These are phyloP conservation scores for Pemphigus obesinymphae DNA, from an alignment of 1,140 invertebrate genomes.

Conservation along the genomic window DNA sequence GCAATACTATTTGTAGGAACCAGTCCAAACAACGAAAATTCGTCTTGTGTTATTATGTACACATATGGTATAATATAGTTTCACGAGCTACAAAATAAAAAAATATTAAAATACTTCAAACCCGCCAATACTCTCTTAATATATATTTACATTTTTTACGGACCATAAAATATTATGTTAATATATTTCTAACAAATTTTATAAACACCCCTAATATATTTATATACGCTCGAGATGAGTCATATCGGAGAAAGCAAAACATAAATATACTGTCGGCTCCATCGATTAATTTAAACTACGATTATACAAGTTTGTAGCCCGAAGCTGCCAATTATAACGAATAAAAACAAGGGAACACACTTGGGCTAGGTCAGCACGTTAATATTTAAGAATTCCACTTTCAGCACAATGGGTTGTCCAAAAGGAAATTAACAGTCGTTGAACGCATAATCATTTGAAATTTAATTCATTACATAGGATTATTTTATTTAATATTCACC, in stretches of 20 bases:
- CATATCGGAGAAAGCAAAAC: constrained; percentile 13
- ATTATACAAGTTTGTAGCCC: constrained; percentile 16
- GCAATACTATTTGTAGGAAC: neutral
- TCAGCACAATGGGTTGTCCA: constrained; percentile 17
- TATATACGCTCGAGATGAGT: neutral
- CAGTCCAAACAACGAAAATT: neutral
- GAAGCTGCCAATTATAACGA: constrained; percentile 7
- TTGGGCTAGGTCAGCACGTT: constrained; percentile 21
- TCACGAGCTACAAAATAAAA: neutral
- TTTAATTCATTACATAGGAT: neutral
- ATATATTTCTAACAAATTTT: neutral
- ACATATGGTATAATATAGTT: neutral
- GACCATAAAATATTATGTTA: neutral
- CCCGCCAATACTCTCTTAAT: no score
- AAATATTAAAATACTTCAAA: no score
- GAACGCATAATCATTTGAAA: neutral
- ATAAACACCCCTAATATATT: neutral
- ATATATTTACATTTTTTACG: neutral
- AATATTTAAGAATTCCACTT: constrained; percentile 6
- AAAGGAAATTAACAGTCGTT: neutral
- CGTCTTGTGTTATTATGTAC: neutral
- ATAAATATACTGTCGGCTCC: neutral
- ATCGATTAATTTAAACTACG: constrained; percentile 10
- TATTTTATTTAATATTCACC: neutral
- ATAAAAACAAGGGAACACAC: constrained; percentile 16